These are phyloP conservation scores for Halictus quadricinctus DNA, from an alignment of 2,888 invertebrate genomes.

Conservation along the genomic window DNA sequence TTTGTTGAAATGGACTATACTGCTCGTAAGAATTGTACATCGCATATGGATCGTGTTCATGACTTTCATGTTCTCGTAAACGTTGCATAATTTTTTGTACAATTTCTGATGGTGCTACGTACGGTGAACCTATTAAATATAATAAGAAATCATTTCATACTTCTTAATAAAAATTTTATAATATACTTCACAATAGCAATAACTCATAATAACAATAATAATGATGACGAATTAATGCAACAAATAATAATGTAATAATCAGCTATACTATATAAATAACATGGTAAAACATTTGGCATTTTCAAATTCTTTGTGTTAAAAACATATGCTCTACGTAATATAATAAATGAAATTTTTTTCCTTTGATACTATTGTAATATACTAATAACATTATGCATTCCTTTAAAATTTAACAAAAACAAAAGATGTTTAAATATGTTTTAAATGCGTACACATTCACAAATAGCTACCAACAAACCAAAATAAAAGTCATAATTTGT, in stretches of 20 bases:
- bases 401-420: background rate
- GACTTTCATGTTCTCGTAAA: slow-evolving; percentile 79
- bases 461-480: slow-evolving; percentile 18
- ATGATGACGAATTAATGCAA: background rate
- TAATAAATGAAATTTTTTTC: background rate
- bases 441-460: slow-evolving; percentile 8
- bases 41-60: slow-evolving; percentile 75
- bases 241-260: slow-evolving; percentile 3
- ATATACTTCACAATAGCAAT: background rate
- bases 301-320: background rate
- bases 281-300: background rate
- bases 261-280: background rate
- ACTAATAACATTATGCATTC: slow-evolving; percentile 28
- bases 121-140: slow-evolving; percentile 87
- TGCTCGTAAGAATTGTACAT: slow-evolving; percentile 68
- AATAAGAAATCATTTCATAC: slow-evolving; percentile 18
- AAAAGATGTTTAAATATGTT: background rate
- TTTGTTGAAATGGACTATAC: slow-evolving; percentile 63
- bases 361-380: background rate
- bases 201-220: slow-evolving; percentile 7
- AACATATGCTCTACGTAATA: background rate
- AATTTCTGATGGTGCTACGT: slow-evolving; percentile 91
- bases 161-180: background rate
- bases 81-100: slow-evolving; percentile 92
- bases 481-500: background rate